Percentiles rank a stretch among this genome's conserved stretches.
Evolutionary conservation across 2,888 invertebrate genomes (phyloP).

Genomic region (Andrena fulva): DNA sequence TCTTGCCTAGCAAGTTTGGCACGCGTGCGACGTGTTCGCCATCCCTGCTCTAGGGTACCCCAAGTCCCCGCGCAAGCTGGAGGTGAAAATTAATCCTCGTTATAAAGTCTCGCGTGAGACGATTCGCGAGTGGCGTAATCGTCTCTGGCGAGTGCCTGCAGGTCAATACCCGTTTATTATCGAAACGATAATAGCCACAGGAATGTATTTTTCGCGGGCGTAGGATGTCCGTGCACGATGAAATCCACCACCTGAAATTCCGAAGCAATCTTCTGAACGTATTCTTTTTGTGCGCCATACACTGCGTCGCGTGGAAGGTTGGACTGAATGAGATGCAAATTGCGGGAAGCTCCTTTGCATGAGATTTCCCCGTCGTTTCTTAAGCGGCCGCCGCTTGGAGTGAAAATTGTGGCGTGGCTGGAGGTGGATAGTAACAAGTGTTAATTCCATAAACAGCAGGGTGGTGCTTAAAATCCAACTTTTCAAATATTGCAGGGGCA

Average conservation of each 20-base stretch:
- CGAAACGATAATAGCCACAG: constrained; percentile 30
- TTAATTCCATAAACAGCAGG: no score
- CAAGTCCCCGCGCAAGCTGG: constrained; percentile 34
- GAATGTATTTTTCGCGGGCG: constrained; percentile 6
- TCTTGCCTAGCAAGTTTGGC: no score
- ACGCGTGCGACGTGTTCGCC: no score
- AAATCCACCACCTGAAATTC: neutral
- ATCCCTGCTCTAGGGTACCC: neutral
- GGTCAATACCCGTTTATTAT: constrained; percentile 57
- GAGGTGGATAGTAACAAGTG: no score
- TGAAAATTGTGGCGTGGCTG: no score
- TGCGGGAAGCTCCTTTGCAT: constrained; percentile 1
- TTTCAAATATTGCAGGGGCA: no score
- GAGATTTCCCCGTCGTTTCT: no score
- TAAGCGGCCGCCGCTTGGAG: no score
- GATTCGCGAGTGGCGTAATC: constrained; percentile 46
- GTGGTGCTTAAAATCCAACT: no score
- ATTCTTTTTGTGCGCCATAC: neutral
- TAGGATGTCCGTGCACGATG: neutral
- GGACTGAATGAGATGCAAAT: constrained; percentile 20
- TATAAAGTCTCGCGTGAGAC: constrained; percentile 48
- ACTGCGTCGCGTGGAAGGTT: neutral
- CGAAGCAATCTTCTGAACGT: neutral
- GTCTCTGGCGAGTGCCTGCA: constrained; percentile 28
- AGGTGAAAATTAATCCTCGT: constrained; percentile 61